These are phyloP conservation scores for Rhaphigaster nebulosa DNA, from an alignment of 2,888 invertebrate genomes.

Conservation along the genomic window DNA sequence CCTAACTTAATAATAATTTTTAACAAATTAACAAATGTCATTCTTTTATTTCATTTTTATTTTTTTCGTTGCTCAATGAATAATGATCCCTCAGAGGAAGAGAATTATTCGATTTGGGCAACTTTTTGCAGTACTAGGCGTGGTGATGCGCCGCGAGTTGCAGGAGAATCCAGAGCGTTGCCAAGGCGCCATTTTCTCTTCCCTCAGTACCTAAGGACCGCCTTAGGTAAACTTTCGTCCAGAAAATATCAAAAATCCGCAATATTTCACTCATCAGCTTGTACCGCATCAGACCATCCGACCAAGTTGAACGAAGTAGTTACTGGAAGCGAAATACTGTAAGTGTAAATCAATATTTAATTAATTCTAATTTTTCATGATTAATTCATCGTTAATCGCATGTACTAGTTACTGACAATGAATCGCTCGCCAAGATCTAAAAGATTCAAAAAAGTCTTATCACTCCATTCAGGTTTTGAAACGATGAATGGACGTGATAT, in stretches of 20 bases:
- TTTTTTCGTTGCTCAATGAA: neutral
- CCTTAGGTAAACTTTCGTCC: neutral
- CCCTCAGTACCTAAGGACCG: neutral
- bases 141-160: constrained; percentile 35
- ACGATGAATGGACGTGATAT: neutral
- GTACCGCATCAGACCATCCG: neutral
- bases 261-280: neutral
- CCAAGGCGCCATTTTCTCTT: constrained; percentile 45
- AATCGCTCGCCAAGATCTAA: neutral
- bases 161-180: constrained; percentile 38
- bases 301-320: neutral
- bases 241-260: neutral
- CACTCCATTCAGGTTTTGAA: neutral
- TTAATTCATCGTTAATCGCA: neutral
- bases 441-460: neutral
- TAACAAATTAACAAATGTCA: neutral
- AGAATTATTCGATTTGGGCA: neutral
- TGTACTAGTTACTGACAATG: neutral
- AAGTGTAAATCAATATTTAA: neutral
- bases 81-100: neutral
- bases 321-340: neutral
- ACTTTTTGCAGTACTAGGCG: constrained; percentile 27
- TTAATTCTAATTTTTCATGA: neutral
- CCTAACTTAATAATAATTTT: neutral
- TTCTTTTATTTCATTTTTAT: neutral